Base-by-base conservation (phyloP, 2,113 vertebrate genomes). In the Petrocephalus zakoni region DNA sequence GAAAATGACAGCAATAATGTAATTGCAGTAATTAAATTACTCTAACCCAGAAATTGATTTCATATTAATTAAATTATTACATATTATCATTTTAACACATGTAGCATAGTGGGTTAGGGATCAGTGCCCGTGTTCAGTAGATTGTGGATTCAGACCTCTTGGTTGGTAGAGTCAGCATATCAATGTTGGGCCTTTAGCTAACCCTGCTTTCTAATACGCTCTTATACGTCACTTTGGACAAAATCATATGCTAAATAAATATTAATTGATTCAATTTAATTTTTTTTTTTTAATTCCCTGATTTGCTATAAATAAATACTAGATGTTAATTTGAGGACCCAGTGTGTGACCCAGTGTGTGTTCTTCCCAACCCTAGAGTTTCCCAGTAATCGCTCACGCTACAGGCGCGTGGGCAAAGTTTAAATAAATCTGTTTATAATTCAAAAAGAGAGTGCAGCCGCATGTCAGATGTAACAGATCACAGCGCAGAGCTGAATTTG, bases 391-490 rank as follows among this genome's bases (percentile, higher is more conserved):
- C 91, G 91, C 61, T 5, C n/a, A 87, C 37, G n/a, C 72, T 55
- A 22, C 42, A 21, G 53, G 25, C 42, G 68, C n/a, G 10, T 51
- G 87, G 64, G 55, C 68, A 89, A 87, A 90, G 22, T 88, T 56
- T 81, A 56, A 61, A 86, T 56, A 91, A 83, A 93, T 93, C 92
- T 91, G 92, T 95, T 94, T 93, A 95, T 94, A 94, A 95, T 94
- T 95, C 94, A 94, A 91, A 93, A 90, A 92, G 92, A 94, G 92
- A 93, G 91, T 92, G 93, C 49, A 86, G 89, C 58, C 17, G 55
- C 90, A 90, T 95, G 94, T 95, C 95, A 95, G 87, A 90, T 91
- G 92, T 96, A 96, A 95, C 93, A 95, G 95, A 95, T 96, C 93
- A 94, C 55, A 89, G 87, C 64, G 11, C 86, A 92, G 88, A 93